Conservation (phyloP, 2,113 vertebrate genomes). For the Gnathonemus echidnorhynchus region DNA sequence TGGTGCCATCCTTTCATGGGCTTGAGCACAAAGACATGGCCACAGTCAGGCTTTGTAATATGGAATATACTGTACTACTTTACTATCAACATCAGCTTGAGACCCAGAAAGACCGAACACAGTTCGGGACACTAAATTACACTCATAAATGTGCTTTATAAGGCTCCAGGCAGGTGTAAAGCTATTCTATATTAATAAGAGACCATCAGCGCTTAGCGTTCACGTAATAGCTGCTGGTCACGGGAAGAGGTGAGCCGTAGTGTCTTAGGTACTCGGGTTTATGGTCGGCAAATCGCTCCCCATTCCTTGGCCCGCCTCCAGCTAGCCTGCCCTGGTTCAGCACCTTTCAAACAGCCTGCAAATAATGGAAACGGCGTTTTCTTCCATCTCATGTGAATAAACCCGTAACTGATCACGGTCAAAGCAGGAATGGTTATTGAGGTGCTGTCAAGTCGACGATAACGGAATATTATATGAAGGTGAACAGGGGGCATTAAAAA, state of each 20-base stretch:
- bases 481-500: slow-evolving; percentile 28
- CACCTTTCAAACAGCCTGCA: slow-evolving; percentile 34
- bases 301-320: slow-evolving; percentile 38
- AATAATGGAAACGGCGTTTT: slow-evolving; percentile 49
- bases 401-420: slow-evolving; percentile 36
- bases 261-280: slow-evolving; percentile 33
- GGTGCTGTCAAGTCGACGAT: slow-evolving; percentile 28
- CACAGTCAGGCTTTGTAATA: neutral
- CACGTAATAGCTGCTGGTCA: neutral
- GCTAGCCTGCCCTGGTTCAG: slow-evolving; percentile 30
- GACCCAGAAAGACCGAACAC: neutral
- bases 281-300: slow-evolving; percentile 51
- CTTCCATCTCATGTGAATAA: slow-evolving; percentile 49
- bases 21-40: neutral
- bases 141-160: slow-evolving; percentile 41
- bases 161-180: slow-evolving; percentile 50
- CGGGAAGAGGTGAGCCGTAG: slow-evolving; percentile 40
- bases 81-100: neutral
- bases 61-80: neutral
- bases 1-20: neutral
- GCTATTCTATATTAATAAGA: slow-evolving; percentile 57
- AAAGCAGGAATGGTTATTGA: neutral
- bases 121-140: neutral
- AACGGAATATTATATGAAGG: slow-evolving; percentile 41
- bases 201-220: slow-evolving; percentile 31